phyloP scores from a whole-genome alignment of 2,888 invertebrate genomes.

The Xylota sylvarum region DNA sequence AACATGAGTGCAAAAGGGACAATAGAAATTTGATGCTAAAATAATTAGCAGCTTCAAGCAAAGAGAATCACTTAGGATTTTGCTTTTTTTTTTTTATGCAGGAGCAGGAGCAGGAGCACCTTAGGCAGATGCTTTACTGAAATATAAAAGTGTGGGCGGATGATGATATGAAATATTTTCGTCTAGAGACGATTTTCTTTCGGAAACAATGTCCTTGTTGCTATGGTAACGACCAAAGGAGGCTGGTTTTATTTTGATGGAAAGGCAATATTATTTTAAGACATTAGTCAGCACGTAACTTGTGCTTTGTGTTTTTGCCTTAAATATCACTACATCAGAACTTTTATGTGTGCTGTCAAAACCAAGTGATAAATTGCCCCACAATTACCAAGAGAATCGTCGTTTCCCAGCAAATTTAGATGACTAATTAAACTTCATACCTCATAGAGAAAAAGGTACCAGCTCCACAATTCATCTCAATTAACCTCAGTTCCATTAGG shows the following conservation, averaged over 20 bases:
- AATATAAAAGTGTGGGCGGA: neutral
- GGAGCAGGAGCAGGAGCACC: neutral
- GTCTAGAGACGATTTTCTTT: neutral
- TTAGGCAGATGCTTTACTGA: neutral
- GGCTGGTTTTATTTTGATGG: neutral
- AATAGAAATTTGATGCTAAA: slow-evolving; percentile 46
- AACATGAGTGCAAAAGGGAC: slow-evolving; percentile 15
- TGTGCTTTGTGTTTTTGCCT: neutral
- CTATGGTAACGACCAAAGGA: too few relatives aligned
- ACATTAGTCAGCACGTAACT: neutral
- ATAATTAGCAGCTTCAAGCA: slow-evolving; percentile 35
- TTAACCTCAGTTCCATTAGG: slow-evolving; percentile 35
- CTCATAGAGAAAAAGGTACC: slow-evolving; percentile 11
- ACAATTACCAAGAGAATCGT: neutral
- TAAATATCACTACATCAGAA: neutral
- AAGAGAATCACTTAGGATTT: slow-evolving; percentile 3
- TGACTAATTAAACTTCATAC: slow-evolving; percentile 15
- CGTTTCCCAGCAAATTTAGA: neutral
- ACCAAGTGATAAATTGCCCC: slow-evolving; percentile 10
- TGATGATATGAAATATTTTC: too few relatives aligned
- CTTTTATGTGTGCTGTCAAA: slow-evolving; percentile 7
- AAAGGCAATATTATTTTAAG: neutral
- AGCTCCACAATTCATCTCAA: slow-evolving; percentile 41
- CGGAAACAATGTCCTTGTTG: neutral
- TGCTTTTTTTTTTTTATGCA: too few relatives aligned